Evolutionary conservation across 2,113 vertebrate genomes (phyloP).

Genomic region (Salvelinus alpinus): DNA sequence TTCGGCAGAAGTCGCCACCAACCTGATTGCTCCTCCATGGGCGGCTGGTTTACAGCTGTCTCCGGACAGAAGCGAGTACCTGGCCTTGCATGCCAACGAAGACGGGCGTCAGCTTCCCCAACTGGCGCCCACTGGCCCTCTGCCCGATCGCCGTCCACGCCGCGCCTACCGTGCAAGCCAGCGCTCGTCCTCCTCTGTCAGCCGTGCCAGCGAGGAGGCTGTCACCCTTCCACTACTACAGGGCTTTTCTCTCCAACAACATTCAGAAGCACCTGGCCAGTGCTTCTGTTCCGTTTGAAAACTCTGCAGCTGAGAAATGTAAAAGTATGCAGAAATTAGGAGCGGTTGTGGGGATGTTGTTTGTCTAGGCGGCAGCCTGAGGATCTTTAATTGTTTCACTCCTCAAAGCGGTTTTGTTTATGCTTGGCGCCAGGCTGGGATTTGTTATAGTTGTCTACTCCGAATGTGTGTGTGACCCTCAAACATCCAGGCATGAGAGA

Average conservation of each 20-base stretch:
- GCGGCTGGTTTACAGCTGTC: slow-evolving; percentile 90
- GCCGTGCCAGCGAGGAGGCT: slow-evolving; percentile 66
- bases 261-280: slow-evolving; percentile 55
- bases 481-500: too few relatives aligned
- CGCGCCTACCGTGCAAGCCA: slow-evolving; percentile 67
- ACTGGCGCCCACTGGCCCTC: slow-evolving; percentile 79
- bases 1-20: slow-evolving; percentile 72
- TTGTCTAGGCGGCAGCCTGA: too few relatives aligned
- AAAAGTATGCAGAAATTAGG: slow-evolving; percentile 25
- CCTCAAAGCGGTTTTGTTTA: neutral
- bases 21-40: slow-evolving; percentile 85
- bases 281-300: slow-evolving; percentile 37
- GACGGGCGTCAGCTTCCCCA: slow-evolving; percentile 70
- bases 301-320: slow-evolving; percentile 27
- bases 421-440: too few relatives aligned
- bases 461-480: too few relatives aligned
- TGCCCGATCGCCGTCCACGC: slow-evolving; percentile 68
- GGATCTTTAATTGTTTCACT: neutral
- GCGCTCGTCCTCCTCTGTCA: slow-evolving; percentile 72
- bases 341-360: neutral
- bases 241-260: slow-evolving; percentile 39
- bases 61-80: slow-evolving; percentile 77
- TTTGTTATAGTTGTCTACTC: too few relatives aligned
- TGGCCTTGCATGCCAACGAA: slow-evolving; percentile 80
- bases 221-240: slow-evolving; percentile 39